Conservation (phyloP, 2,888 invertebrate species). For the Caenorhabditis parvicauda region DNA sequence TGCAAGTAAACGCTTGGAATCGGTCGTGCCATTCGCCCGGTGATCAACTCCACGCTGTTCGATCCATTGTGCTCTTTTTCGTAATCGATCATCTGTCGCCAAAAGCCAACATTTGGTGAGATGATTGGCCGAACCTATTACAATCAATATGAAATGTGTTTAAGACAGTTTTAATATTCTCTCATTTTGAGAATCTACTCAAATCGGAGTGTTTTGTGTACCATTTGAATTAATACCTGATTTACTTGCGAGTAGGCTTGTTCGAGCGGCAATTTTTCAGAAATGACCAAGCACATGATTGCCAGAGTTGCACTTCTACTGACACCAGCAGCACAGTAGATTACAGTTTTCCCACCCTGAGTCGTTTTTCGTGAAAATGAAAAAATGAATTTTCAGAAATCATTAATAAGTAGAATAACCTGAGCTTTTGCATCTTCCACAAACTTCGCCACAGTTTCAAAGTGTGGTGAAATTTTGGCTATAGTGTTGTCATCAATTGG, state of each 20-base stretch:
- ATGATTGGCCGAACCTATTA: conserved; percentile 38
- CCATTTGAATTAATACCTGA: conserved; percentile 12
- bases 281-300: conserved; percentile 32
- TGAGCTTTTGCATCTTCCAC: conserved; percentile 37
- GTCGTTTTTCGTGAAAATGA: not conserved
- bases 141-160: not conserved
- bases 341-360: conserved; percentile 34
- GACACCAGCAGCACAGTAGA: conserved; percentile 44
- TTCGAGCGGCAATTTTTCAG: conserved; percentile 30
- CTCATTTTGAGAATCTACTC: not conserved
- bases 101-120: conserved; percentile 41
- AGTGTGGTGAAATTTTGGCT: conserved; percentile 32
- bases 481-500: conserved; percentile 34
- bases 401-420: conserved; percentile 7
- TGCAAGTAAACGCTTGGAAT: conserved; percentile 53
- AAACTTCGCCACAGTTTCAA: conserved; percentile 34
- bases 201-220: not conserved
- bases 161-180: not conserved
- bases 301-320: conserved; percentile 35
- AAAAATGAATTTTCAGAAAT: not conserved
- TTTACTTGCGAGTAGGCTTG: conserved; percentile 38
- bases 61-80: conserved; percentile 31
- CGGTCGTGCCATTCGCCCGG: conserved; percentile 49
- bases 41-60: conserved; percentile 49
- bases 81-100: conserved; percentile 43